A percentile compares a stretch with the other conserved stretches of the same genome.
These are phyloP conservation scores for Triplophysa rosa DNA, from an alignment of 2,113 vertebrate species.

Conservation along the genomic window DNA sequence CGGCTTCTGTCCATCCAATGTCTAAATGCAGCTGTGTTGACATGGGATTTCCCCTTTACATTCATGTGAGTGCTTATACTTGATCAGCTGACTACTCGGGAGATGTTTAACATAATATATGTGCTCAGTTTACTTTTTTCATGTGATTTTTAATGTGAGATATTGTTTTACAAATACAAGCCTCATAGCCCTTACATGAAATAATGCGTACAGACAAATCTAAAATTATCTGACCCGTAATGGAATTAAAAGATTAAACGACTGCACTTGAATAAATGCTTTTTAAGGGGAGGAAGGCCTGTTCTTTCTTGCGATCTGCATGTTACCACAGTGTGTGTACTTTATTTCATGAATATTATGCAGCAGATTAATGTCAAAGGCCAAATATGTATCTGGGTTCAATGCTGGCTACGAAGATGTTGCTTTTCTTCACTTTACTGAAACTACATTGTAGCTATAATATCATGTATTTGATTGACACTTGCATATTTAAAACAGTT, in stretches of 20 bases:
- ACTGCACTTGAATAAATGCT: conserved; percentile 19
- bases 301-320: background rate
- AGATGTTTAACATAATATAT: conserved; percentile 15
- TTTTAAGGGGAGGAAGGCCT: conserved; percentile 20
- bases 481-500: conserved; percentile 11
- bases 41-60: conserved; percentile 3
- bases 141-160: background rate
- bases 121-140: background rate
- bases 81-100: conserved; percentile 6
- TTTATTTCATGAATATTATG: background rate
- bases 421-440: background rate
- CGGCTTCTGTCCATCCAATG: background rate
- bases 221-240: conserved; percentile 7
- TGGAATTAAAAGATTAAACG: background rate
- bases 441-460: background rate
- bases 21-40: background rate
- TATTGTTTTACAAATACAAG: background rate
- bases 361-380: conserved; percentile 20
- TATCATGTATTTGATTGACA: conserved; percentile 11
- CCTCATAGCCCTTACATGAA: background rate
- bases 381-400: conserved; percentile 37
- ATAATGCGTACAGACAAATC: background rate
- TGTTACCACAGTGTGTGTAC: conserved; percentile 17
- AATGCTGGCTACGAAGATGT: conserved; percentile 18
- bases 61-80: conserved; percentile 26